Evolutionary conservation across 2,888 invertebrate genomes (phyloP), one percentile per base, ranked within the genome.

Genomic region (Eudiplozoon nipponicum): DNA sequence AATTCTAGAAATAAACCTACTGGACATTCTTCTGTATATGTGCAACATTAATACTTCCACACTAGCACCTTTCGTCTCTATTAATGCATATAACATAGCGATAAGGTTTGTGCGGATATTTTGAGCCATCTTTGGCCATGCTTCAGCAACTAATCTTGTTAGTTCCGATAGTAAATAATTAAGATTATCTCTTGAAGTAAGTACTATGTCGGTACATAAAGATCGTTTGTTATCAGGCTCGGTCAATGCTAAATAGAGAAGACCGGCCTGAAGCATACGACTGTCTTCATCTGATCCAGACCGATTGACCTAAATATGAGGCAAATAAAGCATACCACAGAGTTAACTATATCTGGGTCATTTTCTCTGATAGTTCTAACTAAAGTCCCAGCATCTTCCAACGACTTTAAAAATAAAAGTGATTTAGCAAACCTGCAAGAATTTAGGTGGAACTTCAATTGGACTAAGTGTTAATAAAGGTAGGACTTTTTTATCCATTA

Each of bases 121-220:
- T 7, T 17, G 11, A 17, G 11, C 11, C 11, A 31, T 15, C 13
- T 31, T 31, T 31, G 31, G 31, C 13, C 17, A 31, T 15, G 5
- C 11, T 31, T 31, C 31, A 31, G 31, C 31, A 31, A 31, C 17
- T 4, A 31, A 13, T 31, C 17, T 31, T 4, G 31, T 17, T 15
- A 31, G 17, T 31, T 31, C 31, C 5, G 31, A 15, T 17, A 31
- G 31, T 13, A 31, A n/a, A 31, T 15, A 31, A 15, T n/a, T 31
- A 7, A 31, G 17, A 17, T 31, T 31, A 15, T 31, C 31, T 13
- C 31, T n/a, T 7, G 31, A 31, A 7, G 31, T 31, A 15, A 7
- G 31, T 5, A 31, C 17, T 7, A 31, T 31, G 13, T 31, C 31
- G 11, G 31, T 7, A 31, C 31, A 31, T n/a, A 31, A 17, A 31